Evolutionary conservation across 1,140 invertebrate species (phyloP).

Genomic region (Copidosoma floridanum): DNA sequence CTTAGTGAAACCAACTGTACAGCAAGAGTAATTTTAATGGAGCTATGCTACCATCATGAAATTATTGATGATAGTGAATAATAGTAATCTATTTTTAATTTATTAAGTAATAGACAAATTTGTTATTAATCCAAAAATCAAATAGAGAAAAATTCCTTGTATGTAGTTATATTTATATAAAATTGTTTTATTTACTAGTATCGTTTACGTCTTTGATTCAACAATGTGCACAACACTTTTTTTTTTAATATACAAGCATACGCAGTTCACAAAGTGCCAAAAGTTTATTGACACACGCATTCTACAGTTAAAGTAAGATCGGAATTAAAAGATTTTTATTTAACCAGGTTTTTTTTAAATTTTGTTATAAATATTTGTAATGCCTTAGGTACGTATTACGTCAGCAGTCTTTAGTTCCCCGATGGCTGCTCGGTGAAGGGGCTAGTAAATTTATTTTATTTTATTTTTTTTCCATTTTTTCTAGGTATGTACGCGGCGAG

Average conservation of each 20-base stretch:
- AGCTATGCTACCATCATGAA: too few relatives aligned
- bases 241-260: conserved; percentile 1
- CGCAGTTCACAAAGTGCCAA: too few relatives aligned
- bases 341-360: conserved; percentile 2
- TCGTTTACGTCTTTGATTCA: background rate
- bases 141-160: too few relatives aligned
- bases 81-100: too few relatives aligned
- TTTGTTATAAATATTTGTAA: too few relatives aligned
- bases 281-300: background rate
- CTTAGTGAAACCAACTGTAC: too few relatives aligned
- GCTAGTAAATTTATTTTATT: conserved; percentile 1
- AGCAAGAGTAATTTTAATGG: too few relatives aligned
- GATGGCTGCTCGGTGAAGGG: conserved; percentile 23
- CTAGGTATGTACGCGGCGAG: too few relatives aligned
- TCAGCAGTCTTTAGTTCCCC: conserved; percentile 24
- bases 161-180: conserved; percentile 8
- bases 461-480: background rate
- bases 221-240: conserved; percentile 2
- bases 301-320: conserved; percentile 11
- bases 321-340: conserved; percentile 2
- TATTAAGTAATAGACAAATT: too few relatives aligned
- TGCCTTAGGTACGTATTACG: conserved; percentile 1
- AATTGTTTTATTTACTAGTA: too few relatives aligned
- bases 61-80: too few relatives aligned
- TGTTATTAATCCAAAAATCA: too few relatives aligned